phyloP scores from a whole-genome alignment of 2,797 vertebrate genomes.

The Pogoniulus pusillus region DNA sequence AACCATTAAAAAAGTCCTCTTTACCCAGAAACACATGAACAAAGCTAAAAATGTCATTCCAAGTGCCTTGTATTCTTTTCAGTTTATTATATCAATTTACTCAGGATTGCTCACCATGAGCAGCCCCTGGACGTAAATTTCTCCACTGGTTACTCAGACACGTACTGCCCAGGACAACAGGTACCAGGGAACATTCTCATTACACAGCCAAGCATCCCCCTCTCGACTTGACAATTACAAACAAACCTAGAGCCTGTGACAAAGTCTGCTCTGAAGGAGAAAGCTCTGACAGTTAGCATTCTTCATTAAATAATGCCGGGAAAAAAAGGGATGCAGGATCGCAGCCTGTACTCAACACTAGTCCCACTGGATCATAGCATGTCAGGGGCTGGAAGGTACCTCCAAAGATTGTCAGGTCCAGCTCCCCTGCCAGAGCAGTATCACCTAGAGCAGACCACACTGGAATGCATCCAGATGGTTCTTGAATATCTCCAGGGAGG shows the following conservation, averaged over 20 bases:
- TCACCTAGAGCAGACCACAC: too few relatives aligned
- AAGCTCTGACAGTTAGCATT: background rate
- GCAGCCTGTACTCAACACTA: background rate
- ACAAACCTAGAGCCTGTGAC: background rate
- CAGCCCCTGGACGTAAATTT: background rate
- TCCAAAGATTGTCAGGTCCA: too few relatives aligned
- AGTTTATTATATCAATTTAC: background rate
- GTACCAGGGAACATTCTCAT: background rate
- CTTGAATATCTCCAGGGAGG: too few relatives aligned
- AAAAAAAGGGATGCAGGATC: background rate
- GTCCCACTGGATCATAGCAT: too few relatives aligned
- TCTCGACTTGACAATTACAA: background rate
- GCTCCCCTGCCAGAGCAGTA: too few relatives aligned
- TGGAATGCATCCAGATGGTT: too few relatives aligned
- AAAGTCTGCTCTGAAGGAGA: background rate
- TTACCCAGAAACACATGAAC: background rate
- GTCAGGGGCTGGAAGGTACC: too few relatives aligned
- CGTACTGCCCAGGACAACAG: background rate
- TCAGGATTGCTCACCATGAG: background rate
- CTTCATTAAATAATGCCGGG: background rate
- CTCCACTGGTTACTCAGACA: background rate
- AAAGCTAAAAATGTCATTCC: slow-evolving; percentile 9
- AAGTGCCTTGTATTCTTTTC: background rate
- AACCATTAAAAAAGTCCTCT: background rate
- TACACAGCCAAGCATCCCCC: background rate